These are phyloP conservation scores for Pollenia angustigena DNA, from an alignment of 2,888 invertebrate species.

Conservation along the genomic window DNA sequence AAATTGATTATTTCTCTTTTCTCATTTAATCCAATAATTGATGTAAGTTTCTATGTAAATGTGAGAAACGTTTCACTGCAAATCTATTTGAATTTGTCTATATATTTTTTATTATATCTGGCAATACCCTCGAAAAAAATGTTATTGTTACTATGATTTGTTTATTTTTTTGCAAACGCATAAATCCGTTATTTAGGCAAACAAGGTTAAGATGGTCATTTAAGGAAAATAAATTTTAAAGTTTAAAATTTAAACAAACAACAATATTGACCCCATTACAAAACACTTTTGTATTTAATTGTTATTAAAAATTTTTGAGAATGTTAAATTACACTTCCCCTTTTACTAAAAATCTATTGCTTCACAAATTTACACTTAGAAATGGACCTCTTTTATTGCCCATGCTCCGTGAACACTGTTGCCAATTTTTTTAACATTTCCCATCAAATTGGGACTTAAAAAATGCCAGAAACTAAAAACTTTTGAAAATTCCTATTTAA, in stretches of 20 bases:
- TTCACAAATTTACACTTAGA: too few relatives aligned
- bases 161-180: slow-evolving; percentile 16
- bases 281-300: neutral
- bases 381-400: too few relatives aligned
- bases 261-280: neutral
- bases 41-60: too few relatives aligned
- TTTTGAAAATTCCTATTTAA: too few relatives aligned
- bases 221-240: neutral
- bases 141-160: neutral
- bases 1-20: neutral
- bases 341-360: neutral
- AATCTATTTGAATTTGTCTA: neutral
- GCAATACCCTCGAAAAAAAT: neutral
- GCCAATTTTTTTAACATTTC: too few relatives aligned
- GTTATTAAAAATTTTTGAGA: neutral
- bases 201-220: slow-evolving; percentile 7
- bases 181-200: neutral
- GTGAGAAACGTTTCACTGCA: neutral
- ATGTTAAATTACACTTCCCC: neutral
- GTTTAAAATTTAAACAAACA: neutral
- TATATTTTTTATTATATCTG: neutral
- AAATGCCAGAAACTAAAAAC: too few relatives aligned
- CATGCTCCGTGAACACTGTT: too few relatives aligned
- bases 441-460: too few relatives aligned
- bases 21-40: too few relatives aligned